Evolutionary conservation across 2,797 vertebrate species (phyloP).

Genomic region (Enteromius mattozi): DNA sequence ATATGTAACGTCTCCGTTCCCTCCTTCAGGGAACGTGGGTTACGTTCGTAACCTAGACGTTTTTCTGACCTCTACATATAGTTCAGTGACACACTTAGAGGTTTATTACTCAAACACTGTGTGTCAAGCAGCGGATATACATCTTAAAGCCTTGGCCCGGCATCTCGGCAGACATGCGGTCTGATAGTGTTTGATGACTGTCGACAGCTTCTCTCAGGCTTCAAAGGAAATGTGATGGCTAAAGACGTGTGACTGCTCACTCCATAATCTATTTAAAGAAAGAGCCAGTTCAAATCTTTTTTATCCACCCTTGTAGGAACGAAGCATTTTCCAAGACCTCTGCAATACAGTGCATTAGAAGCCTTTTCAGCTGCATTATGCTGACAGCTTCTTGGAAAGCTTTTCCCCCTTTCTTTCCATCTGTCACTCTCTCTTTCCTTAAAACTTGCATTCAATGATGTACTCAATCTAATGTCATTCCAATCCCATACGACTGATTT

Average conservation of each 20-base stretch:
- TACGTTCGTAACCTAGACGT: too few species aligned
- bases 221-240: slow-evolving; percentile 72
- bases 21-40: too few species aligned
- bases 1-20: too few species aligned
- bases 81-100: slow-evolving; percentile 33
- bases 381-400: slow-evolving; percentile 77
- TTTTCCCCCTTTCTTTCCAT: slow-evolving; percentile 60
- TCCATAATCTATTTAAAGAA: slow-evolving; percentile 77
- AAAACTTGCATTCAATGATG: background rate
- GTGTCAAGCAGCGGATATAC: slow-evolving; percentile 43
- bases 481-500: background rate
- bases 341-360: slow-evolving; percentile 78
- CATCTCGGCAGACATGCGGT: slow-evolving; percentile 54
- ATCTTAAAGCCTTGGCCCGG: slow-evolving; percentile 52
- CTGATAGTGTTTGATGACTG: slow-evolving; percentile 66
- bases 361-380: slow-evolving; percentile 73
- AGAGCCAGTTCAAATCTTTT: slow-evolving; percentile 76
- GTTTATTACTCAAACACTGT: background rate
- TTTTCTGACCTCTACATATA: slow-evolving; percentile 8
- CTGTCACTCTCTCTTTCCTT: slow-evolving; percentile 42
- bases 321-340: slow-evolving; percentile 70
- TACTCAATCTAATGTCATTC: background rate
- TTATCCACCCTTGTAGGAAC: slow-evolving; percentile 75
- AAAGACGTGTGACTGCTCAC: slow-evolving; percentile 76
- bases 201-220: slow-evolving; percentile 70